Base-by-base conservation (phyloP, 2,888 invertebrate genomes). In the Scaptomyza caliginosa region DNA sequence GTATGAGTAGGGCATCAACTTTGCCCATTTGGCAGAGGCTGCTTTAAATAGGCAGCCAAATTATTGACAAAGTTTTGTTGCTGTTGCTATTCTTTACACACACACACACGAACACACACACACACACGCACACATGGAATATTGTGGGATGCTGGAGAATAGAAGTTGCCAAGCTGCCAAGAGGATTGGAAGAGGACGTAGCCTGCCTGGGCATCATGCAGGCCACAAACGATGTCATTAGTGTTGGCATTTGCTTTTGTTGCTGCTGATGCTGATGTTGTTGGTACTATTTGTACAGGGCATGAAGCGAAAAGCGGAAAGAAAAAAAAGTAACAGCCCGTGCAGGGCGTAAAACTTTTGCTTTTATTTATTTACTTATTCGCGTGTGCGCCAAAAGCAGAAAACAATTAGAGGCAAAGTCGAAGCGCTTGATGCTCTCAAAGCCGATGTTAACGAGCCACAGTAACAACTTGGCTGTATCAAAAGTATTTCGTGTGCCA, bases 141-240 rank as follows among this genome's bases (percentile, higher is more conserved):
- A 16, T n/a, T 13, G 36, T n/a, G 6, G 6, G 10, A 19, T 6
- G 30, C 13, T 38, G 42, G 3, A 19, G 28, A 23, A 34, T 43
- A 24, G 39, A 28, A 46, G 46, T 46, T 46, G 30, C 46, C 45
- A 30, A 19, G 45, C 30, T 26, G 24, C 24, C 16, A 11, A 17
- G 30, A 19, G 39, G 11, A 11, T 3, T 2, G 11, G n/a, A n/a
- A 11, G 26, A 26, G 28, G 11, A 11, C 4, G 7, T n/a, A 2
- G 13, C 19, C 5, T 32, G 38, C 19, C 46, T 55, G 54, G 49
- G 69, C 69, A 46, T 65, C 55, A 59, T 62, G 70, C 55, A 73
- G 74, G 66, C 78, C 79, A 76, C 80, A 81, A 78, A 82, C 82
- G 80, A 81, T 77, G 82, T 81, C 80, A 81, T 81, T 82, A 81